Conservation (phyloP, 1,140 invertebrate genomes). For the Heliconius hewitsoni region DNA sequence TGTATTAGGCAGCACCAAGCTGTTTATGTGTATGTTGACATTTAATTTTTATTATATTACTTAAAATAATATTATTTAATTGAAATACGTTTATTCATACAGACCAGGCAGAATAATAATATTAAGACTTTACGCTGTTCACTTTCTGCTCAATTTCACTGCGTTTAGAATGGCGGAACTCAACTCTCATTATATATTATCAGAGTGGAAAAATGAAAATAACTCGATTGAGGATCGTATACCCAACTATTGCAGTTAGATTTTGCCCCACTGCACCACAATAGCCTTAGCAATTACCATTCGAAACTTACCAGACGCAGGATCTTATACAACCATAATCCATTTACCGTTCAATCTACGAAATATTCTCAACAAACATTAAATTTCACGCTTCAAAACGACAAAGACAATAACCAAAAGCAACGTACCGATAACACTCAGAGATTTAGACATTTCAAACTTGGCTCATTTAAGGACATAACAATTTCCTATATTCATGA, state of each 20-base stretch:
- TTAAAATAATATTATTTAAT: no score
- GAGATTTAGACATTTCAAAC: constrained; percentile 9
- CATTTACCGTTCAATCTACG: constrained; percentile 10
- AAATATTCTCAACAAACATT: constrained; percentile 1
- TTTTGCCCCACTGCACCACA: no score
- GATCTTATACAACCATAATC: neutral
- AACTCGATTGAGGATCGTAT: neutral
- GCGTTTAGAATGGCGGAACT: neutral
- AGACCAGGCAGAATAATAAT: no score
- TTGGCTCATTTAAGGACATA: constrained; percentile 11
- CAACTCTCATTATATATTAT: neutral
- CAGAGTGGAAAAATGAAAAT: neutral
- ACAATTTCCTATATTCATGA: constrained; percentile 18
- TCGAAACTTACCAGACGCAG: neutral
- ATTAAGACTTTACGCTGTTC: no score
- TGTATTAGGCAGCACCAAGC: no score
- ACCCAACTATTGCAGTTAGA: neutral
- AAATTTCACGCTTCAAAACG: neutral
- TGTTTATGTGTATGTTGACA: no score
- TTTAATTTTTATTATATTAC: no score
- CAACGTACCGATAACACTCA: constrained; percentile 5
- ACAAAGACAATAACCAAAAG: constrained; percentile 20
- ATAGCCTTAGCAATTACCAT: neutral
- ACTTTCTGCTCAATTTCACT: neutral
- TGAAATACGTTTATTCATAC: no score